Evolutionary conservation across 1,140 invertebrate genomes (phyloP).

Genomic region (Pseudomyrmex concolor): DNA sequence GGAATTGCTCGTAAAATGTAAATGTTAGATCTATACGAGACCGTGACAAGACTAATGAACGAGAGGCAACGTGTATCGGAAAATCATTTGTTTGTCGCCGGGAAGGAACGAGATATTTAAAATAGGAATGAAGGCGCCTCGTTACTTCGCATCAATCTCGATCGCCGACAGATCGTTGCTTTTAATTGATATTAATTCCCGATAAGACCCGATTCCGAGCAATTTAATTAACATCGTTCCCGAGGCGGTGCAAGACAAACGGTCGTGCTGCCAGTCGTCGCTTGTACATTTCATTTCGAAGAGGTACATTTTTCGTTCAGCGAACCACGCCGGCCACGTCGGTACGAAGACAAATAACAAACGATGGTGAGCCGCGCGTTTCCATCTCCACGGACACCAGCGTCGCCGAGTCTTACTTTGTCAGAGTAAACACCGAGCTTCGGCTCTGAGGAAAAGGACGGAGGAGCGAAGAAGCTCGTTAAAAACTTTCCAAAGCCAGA

Average conservation of each 20-base stretch:
- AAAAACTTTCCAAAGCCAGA: slow-evolving; percentile 75
- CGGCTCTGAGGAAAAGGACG: slow-evolving; percentile 59
- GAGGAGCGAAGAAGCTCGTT: slow-evolving; percentile 73
- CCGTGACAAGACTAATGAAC: not conserved
- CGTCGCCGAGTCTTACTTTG: slow-evolving; percentile 60
- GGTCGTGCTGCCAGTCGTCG: slow-evolving; percentile 17
- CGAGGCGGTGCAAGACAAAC: slow-evolving; percentile 45
- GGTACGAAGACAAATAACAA: slow-evolving; percentile 69
- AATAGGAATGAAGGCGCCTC: slow-evolving; percentile 15
- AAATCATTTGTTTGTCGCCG: slow-evolving; percentile 15
- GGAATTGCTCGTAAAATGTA: not conserved
- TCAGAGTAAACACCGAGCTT: slow-evolving; percentile 67
- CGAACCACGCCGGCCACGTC: not conserved
- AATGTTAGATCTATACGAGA: not conserved
- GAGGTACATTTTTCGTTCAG: slow-evolving; percentile 61
- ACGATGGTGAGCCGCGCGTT: slow-evolving; percentile 56
- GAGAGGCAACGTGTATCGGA: not conserved
- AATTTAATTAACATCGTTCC: slow-evolving; percentile 68
- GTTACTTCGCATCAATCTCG: slow-evolving; percentile 36
- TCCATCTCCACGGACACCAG: slow-evolving; percentile 72
- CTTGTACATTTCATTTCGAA: slow-evolving; percentile 61
- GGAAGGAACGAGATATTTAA: slow-evolving; percentile 9
- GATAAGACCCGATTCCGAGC: slow-evolving; percentile 59
- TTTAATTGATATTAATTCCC: slow-evolving; percentile 68
- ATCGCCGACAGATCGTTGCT: slow-evolving; percentile 45